phyloP scores from a whole-genome alignment of 2,888 invertebrate species.

The Chaetogeoica ovagalla region DNA sequence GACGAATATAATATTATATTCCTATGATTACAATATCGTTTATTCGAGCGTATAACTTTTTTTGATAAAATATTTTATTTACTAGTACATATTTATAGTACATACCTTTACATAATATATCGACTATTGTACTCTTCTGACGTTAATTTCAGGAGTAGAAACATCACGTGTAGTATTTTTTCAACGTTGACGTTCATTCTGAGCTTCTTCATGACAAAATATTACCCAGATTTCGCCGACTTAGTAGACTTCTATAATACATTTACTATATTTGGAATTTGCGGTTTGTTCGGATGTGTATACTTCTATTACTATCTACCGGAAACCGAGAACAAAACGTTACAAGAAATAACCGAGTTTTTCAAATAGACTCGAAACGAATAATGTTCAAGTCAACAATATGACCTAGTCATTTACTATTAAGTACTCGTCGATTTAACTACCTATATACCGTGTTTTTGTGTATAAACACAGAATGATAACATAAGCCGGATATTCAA shows the following conservation, averaged over 20 bases:
- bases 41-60: too few relatives aligned
- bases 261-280: constrained; percentile 58
- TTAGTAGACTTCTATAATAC: constrained; percentile 56
- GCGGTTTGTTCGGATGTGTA: constrained; percentile 66
- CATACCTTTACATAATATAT: too few relatives aligned
- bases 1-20: too few relatives aligned
- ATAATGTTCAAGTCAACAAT: background rate
- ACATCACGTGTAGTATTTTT: constrained; percentile 63
- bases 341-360: constrained; percentile 59
- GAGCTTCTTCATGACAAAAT: constrained; percentile 63
- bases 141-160: constrained; percentile 61
- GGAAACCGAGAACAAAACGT: constrained; percentile 79
- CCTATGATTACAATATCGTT: too few relatives aligned
- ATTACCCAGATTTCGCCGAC: constrained; percentile 58
- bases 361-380: constrained; percentile 32
- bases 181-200: constrained; percentile 64
- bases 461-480: too few relatives aligned
- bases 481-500: too few relatives aligned
- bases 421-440: background rate
- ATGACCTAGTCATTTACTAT: constrained; percentile 10
- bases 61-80: too few relatives aligned
- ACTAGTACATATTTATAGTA: too few relatives aligned
- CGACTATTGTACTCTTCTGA: too few relatives aligned
- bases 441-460: too few relatives aligned
- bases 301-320: constrained; percentile 72